Evolutionary conservation across 1,140 invertebrate species (phyloP).

Genomic region (Coptotermes formosanus): DNA sequence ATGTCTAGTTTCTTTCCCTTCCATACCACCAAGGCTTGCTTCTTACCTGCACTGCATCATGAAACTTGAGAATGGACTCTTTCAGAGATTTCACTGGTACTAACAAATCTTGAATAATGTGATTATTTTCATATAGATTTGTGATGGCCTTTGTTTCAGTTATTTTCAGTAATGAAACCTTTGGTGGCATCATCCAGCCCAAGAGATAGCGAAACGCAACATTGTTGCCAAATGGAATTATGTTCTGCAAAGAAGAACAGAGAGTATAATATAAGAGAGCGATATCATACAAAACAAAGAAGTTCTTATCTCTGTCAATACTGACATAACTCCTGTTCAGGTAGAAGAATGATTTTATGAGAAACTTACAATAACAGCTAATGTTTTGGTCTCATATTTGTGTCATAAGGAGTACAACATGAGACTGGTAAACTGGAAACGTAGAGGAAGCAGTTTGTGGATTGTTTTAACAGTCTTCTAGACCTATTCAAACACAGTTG

Average conservation of each 20-base stretch:
- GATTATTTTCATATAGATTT: conserved; percentile 73
- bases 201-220: conserved; percentile 68
- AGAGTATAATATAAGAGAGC: not conserved
- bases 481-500: too few species aligned
- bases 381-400: too few species aligned
- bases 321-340: not conserved
- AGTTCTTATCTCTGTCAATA: not conserved
- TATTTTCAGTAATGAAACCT: conserved; percentile 78
- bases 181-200: conserved; percentile 81
- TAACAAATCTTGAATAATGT: conserved; percentile 84
- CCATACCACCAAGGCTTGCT: not conserved
- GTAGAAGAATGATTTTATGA: not conserved
- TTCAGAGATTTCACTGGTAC: conserved; percentile 65
- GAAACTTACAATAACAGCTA: too few species aligned
- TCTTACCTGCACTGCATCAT: conserved; percentile 66
- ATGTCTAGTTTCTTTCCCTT: too few species aligned
- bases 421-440: too few species aligned
- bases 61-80: conserved; percentile 62
- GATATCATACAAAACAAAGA: not conserved
- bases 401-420: too few species aligned
- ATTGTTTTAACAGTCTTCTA: too few species aligned
- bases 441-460: too few species aligned
- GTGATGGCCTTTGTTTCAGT: conserved; percentile 73
- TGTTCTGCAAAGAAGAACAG: conserved; percentile 60
- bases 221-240: conserved; percentile 84